These are phyloP conservation scores for Danionella cerebrum DNA, from an alignment of 2,113 vertebrate species.

Conservation along the genomic window DNA sequence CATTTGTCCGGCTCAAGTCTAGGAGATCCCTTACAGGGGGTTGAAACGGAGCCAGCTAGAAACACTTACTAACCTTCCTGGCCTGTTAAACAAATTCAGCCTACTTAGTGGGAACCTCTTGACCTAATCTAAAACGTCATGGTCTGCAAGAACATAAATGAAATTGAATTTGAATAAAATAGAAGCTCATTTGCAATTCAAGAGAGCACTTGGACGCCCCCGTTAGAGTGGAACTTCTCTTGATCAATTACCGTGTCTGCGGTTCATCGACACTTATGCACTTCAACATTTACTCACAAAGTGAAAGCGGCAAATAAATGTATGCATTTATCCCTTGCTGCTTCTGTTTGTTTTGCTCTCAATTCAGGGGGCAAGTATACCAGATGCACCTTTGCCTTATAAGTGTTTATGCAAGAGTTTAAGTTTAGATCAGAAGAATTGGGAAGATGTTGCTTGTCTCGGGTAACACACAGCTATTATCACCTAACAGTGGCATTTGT, in stretches of 20 bases:
- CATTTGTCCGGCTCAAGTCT: background rate
- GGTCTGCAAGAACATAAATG: conserved; percentile 13
- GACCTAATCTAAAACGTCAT: conserved; percentile 10
- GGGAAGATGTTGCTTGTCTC: background rate
- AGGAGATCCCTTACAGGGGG: background rate
- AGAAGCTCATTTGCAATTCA: conserved; percentile 13
- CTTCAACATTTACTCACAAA: conserved; percentile 8
- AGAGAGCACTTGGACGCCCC: conserved; percentile 6
- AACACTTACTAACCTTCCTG: background rate
- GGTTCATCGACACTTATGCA: conserved; percentile 2
- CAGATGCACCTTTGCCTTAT: background rate
- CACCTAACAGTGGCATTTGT: background rate
- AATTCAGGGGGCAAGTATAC: background rate
- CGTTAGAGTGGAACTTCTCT: conserved; percentile 12
- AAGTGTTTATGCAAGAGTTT: conserved; percentile 4
- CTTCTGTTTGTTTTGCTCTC: background rate
- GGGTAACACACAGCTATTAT: background rate
- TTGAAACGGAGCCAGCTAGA: background rate
- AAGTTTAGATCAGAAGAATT: background rate
- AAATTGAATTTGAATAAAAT: conserved; percentile 18
- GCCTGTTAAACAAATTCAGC: conserved; percentile 11
- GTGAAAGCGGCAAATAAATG: background rate
- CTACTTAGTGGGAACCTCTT: conserved; percentile 3
- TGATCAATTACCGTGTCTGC: conserved; percentile 11
- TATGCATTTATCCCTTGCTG: conserved; percentile 13